phyloP scores from a whole-genome alignment of 1,140 invertebrate species.

The Hyles euphorbiae region DNA sequence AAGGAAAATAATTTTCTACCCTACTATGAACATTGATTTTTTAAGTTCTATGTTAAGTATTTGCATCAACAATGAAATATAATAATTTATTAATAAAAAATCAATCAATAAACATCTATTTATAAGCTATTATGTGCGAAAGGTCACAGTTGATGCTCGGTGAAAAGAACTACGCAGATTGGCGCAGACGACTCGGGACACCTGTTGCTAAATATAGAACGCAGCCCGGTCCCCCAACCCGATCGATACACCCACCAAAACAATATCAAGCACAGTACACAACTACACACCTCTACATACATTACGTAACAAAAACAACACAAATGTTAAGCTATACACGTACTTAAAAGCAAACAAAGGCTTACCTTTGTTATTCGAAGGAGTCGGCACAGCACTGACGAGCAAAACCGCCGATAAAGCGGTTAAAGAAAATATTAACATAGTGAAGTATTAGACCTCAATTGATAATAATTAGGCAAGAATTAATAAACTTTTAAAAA shows the following conservation, averaged over 20 bases:
- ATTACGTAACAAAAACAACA: constrained; percentile 2
- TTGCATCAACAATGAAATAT: no score
- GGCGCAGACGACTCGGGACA: constrained; percentile 46
- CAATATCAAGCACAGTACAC: constrained; percentile 17
- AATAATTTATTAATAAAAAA: no score
- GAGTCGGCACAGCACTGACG: constrained; percentile 43
- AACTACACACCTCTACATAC: constrained; percentile 2
- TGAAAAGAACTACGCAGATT: constrained; percentile 38
- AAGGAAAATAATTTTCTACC: no score
- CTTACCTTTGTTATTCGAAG: constrained; percentile 60
- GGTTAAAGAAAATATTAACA: constrained; percentile 56
- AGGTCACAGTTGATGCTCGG: constrained; percentile 39
- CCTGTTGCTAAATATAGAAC: constrained; percentile 72
- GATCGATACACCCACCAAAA: constrained; percentile 54
- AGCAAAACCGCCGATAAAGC: constrained; percentile 60
- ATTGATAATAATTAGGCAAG: constrained; percentile 23
- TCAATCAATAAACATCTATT: constrained; percentile 11
- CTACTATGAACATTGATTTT: no score
- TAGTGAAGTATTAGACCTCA: constrained; percentile 23
- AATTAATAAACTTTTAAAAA: constrained; percentile 16
- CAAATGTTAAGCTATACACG: neutral
- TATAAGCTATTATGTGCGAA: constrained; percentile 25
- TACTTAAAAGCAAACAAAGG: neutral
- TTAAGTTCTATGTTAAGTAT: no score
- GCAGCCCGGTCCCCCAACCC: constrained; percentile 30